Evolutionary conservation across 2,888 invertebrate species (phyloP), one percentile per base, ranked within the genome.

Genomic region (Clitarchus hookeri): DNA sequence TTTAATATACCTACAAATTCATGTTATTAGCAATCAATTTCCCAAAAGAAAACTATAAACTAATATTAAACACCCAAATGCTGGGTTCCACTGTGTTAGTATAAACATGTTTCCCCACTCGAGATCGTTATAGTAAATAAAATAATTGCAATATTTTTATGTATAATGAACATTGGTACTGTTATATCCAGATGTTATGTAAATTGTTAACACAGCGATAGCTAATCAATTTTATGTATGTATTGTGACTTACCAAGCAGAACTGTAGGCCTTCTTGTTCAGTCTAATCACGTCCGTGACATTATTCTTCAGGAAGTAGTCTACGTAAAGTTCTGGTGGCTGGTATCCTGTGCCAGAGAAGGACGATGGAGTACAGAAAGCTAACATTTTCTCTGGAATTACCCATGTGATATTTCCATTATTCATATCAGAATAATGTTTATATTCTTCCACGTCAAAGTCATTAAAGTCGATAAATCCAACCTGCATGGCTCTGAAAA

Each of bases 381-480:
- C 98, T 84, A 98, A 91, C 90, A 97, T 96, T 90, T 95, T 96
- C 84, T 93, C 94, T 91, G 94, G 93, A 89, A 94, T 91, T 85
- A 94, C 92, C 98, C 98, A 98, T 91, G 97, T 98, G 88, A 98
- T 93, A 91, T 98, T 97, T 11, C 98, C 98, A 90, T 97, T 95
- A 91, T 96, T 95, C 88, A 97, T 94, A 92, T 95, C 95, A 92
- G 96, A 95, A 90, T 96, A 95, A 90, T 94, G 94, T 89, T 97
- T 96, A 91, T 97, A 98, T 91, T 97, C 97, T 65, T 94, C 94
- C 26, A 95, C 93, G 91, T 97, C 95, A 91, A 98, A 98, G 90
- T 96, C 96, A 87, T 95, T 93, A 90, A 98, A 97, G 91, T 96
- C 94, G 90, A 97, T 95, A 91, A 98, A 97, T 79, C 95, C 95